Evolutionary conservation across 1,140 invertebrate genomes (phyloP), one percentile per base, ranked within the genome.

Genomic region (Protaetia brevitarsis): DNA sequence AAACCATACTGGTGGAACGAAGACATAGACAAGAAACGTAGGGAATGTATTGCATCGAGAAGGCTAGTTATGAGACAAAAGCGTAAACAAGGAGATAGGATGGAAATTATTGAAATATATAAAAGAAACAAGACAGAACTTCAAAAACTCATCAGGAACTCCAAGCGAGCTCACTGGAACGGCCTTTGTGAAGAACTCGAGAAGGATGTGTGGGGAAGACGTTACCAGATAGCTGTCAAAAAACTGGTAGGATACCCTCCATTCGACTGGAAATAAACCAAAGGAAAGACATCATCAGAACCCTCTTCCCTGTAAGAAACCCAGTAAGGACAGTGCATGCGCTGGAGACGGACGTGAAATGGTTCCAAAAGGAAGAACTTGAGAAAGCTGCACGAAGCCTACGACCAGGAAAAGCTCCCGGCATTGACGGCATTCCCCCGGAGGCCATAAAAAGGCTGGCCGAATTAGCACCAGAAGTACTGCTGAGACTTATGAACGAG

Each of bases 1-100:
- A 8, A 34, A 34, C 63, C 63, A 16, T 64, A 60, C 26, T 64
- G 63, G 41, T 64, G 45, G 63, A 64, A 16, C 4, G 45, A 60
- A 28, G 63, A 64, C 11, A 57, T 64, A 6, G 13, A 51, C 1
- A n/a, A 19, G 23, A 10, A 63, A 11, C 34, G 30, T 8, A 19
- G 41, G 11, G 7, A 3, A 6, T 63, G 61, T 34, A 59, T 10
- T n/a, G 23, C 10, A 11, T n/a, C 41, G 5, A 16, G 63, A 16
- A 64, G 45, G 16, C 2, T 36, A 58, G 28, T 57, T 51, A 58
- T 8, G 13, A 27, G 23, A 45, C 21, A 58, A 56, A 23, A 3
- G 16, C n/a, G 8, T 11, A 27, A 16, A n/a, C n/a, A 23, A 56
- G 27, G 27, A 11, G 31, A 64, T 10, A 60, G 11, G 41, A 64